phyloP scores from a whole-genome alignment of 2,113 vertebrate genomes.

The Phoenicopterus ruber region DNA sequence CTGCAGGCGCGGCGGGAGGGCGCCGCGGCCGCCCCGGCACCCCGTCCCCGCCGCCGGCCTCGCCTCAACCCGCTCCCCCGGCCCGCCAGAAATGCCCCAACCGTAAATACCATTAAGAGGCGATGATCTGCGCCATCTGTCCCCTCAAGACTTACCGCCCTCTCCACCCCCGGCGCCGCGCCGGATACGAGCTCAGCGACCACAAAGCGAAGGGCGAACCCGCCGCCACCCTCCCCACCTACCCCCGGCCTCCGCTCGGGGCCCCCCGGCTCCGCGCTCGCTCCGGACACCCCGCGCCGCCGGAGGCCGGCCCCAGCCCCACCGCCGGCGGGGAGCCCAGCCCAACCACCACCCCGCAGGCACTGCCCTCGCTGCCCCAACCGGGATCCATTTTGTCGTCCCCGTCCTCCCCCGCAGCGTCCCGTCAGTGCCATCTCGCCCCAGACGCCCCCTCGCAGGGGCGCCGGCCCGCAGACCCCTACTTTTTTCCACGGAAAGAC shows the following conservation, averaged over 20 bases:
- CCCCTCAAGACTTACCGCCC: slow-evolving; percentile 31
- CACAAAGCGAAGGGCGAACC: not conserved
- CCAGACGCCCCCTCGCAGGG: not conserved
- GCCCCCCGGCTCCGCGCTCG: not conserved
- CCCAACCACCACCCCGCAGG: not conserved
- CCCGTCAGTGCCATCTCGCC: not conserved
- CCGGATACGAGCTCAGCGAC: not conserved
- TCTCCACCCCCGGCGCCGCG: not conserved
- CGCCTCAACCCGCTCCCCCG: not conserved
- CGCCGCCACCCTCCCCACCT: not conserved
- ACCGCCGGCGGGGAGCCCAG: not conserved
- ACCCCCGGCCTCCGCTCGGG: not conserved
- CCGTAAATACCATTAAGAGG: slow-evolving; percentile 25
- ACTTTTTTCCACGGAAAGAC: not conserved
- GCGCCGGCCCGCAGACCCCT: not conserved
- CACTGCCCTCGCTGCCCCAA: not conserved
- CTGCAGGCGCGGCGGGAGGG: not conserved
- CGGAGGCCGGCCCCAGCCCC: not conserved
- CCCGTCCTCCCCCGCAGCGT: not conserved
- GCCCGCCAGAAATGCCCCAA: not conserved
- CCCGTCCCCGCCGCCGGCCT: not conserved
- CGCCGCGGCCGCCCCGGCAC: not conserved
- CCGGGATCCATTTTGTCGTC: not conserved
- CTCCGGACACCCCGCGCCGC: not conserved
- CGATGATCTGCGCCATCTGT: slow-evolving; percentile 58